Evolutionary conservation across 2,113 vertebrate species (phyloP).

Genomic region (Otolemur garnettii): DNA sequence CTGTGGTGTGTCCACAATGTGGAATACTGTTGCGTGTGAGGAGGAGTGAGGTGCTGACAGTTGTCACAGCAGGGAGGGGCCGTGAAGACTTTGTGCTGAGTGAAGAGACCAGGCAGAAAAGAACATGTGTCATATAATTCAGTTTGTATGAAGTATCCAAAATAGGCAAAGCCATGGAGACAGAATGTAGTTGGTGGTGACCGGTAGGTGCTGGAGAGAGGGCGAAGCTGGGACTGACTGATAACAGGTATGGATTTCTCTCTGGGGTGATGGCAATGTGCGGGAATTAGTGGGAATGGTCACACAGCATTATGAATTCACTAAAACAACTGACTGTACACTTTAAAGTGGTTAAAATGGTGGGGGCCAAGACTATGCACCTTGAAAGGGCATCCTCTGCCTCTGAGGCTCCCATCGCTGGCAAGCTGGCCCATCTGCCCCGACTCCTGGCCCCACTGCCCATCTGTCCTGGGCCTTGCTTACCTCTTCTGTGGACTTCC

Average conservation of each 20-base stretch:
- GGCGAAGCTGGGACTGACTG: too few relatives aligned
- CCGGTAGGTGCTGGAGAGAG: too few relatives aligned
- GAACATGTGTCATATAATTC: neutral
- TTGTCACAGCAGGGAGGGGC: fast-evolving
- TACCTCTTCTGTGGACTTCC: neutral
- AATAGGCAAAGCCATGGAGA: neutral
- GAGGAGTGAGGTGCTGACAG: neutral
- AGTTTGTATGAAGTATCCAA: neutral
- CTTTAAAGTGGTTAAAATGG: neutral
- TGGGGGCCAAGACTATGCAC: fast-evolving
- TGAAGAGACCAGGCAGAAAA: neutral
- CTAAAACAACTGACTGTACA: neutral
- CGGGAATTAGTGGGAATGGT: neutral
- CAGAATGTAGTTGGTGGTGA: neutral
- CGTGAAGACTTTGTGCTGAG: neutral
- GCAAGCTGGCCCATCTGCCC: neutral
- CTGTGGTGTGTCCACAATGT: neutral
- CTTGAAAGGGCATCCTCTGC: neutral
- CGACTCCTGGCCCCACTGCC: neutral
- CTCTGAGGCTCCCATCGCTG: neutral
- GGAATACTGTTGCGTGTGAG: neutral
- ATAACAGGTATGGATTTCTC: neutral
- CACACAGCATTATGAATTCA: neutral
- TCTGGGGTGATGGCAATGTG: neutral
- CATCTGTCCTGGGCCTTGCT: neutral